These are phyloP conservation scores for Phocides pigmalion DNA, from an alignment of 1,140 invertebrate genomes.

Conservation along the genomic window DNA sequence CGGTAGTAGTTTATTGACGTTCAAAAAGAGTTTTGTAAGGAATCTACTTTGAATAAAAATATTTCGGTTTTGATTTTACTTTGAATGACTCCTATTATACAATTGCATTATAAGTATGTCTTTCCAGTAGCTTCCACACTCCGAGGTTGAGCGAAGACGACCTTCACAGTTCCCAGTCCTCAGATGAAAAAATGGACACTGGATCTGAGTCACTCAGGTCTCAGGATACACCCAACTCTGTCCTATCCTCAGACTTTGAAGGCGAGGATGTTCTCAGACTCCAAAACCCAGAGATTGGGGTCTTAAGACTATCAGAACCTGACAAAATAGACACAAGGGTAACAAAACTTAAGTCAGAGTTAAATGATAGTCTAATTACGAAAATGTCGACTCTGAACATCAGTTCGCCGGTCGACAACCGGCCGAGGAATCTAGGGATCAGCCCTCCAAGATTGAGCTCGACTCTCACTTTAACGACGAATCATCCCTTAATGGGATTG, in stretches of 20 bases:
- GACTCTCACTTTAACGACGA: constrained; percentile 61
- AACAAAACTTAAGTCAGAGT: constrained; percentile 37
- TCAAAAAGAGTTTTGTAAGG: too few relatives aligned
- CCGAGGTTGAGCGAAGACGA: constrained; percentile 59
- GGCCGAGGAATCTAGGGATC: constrained; percentile 55
- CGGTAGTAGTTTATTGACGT: too few relatives aligned
- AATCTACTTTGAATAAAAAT: too few relatives aligned
- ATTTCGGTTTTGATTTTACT: too few relatives aligned
- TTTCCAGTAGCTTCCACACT: constrained; percentile 55
- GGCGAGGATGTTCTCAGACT: constrained; percentile 53
- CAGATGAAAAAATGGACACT: constrained; percentile 76
- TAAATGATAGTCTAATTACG: constrained; percentile 56
- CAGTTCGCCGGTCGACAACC: constrained; percentile 44
- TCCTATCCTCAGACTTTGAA: constrained; percentile 58
- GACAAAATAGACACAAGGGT: constrained; percentile 39
- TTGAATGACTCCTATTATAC: too few relatives aligned
- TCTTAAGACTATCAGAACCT: constrained; percentile 43
- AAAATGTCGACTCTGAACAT: constrained; percentile 59
- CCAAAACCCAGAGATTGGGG: constrained; percentile 48
- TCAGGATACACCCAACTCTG: constrained; percentile 65
- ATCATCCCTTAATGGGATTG: constrained; percentile 68
- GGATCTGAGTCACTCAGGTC: constrained; percentile 61
- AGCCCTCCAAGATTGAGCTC: constrained; percentile 62
- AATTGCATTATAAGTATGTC: constrained; percentile 8
- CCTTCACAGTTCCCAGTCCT: constrained; percentile 63